Evolutionary conservation across 2,888 invertebrate genomes (phyloP).

Genomic region (Crematogaster levior): DNA sequence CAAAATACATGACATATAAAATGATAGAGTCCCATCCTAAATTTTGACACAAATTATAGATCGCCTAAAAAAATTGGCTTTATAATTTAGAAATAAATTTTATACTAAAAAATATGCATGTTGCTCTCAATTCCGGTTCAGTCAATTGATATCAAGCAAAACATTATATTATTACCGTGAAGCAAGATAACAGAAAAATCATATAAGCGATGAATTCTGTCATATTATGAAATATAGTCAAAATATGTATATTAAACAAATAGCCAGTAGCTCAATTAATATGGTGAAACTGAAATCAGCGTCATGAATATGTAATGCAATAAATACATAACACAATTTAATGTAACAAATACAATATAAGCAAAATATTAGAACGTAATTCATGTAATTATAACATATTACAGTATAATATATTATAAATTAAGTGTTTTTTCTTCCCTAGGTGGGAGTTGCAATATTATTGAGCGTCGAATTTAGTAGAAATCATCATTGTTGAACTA

Average conservation of each 20-base stretch:
- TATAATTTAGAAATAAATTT: conserved; percentile 1
- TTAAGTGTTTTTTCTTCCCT: background rate
- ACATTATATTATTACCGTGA: background rate
- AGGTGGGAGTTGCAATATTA: background rate
- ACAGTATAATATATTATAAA: background rate
- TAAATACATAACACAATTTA: background rate
- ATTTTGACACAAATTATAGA: background rate
- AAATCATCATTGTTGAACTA: background rate
- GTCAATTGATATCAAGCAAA: conserved; percentile 19
- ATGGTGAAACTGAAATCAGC: background rate
- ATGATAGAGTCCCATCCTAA: background rate
- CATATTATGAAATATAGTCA: background rate
- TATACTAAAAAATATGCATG: background rate
- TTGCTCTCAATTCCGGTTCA: background rate
- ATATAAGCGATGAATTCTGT: background rate
- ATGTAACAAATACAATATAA: background rate
- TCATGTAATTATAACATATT: background rate
- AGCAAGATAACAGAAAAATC: conserved; percentile 1
- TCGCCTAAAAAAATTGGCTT: background rate
- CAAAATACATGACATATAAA: background rate
- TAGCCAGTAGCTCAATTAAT: conserved; percentile 14
- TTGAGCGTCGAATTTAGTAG: background rate
- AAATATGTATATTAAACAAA: conserved; percentile 23
- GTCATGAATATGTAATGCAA: conserved; percentile 16
- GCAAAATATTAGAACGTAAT: background rate